A percentile compares a stretch with the other conserved stretches of the same genome.
These are phyloP conservation scores for Bombus confusus DNA, from an alignment of 1,140 invertebrate species.

Conservation along the genomic window DNA sequence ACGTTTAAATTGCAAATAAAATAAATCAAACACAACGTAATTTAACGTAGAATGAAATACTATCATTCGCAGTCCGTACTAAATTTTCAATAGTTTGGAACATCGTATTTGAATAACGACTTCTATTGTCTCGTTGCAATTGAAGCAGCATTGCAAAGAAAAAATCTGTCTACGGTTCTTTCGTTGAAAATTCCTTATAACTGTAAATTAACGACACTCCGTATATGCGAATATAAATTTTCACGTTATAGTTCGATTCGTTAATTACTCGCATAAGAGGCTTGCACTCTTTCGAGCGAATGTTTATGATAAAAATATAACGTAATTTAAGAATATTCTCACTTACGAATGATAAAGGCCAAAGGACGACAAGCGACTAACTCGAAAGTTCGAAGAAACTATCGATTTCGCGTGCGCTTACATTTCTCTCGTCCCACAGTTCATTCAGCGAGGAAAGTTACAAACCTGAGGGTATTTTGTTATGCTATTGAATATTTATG, in stretches of 20 bases:
- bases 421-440: neutral
- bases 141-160: neutral
- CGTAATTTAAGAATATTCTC: too few species aligned
- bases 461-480: neutral
- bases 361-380: neutral
- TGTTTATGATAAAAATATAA: neutral
- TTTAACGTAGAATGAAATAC: neutral
- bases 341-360: too few species aligned
- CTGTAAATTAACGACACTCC: neutral
- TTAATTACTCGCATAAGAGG: neutral
- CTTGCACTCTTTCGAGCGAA: neutral
- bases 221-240: slow-evolving; percentile 13
- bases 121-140: neutral
- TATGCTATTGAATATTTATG: slow-evolving; percentile 10
- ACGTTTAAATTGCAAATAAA: neutral
- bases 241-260: neutral
- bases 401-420: neutral
- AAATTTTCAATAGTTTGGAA: neutral
- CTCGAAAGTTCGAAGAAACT: neutral
- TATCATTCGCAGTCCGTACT: neutral
- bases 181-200: neutral
- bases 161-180: neutral
- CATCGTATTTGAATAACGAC: neutral
- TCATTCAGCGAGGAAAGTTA: neutral
- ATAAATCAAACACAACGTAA: neutral